phyloP scores from a whole-genome alignment of 2,113 vertebrate species.

The Cairina moschata region DNA sequence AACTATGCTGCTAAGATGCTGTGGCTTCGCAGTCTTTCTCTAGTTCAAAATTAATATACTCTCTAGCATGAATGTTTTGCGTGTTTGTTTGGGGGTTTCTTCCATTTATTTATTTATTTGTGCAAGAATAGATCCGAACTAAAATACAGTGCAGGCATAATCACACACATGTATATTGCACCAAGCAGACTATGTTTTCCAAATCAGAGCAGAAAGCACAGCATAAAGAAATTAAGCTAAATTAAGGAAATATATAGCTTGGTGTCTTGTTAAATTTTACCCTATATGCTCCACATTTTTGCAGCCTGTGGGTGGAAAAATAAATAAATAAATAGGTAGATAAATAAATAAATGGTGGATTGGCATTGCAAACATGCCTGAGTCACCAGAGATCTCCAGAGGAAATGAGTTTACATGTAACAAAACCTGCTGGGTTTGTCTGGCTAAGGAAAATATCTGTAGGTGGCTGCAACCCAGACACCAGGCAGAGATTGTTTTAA shows the following conservation, averaged over 20 bases:
- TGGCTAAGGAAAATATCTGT: background rate
- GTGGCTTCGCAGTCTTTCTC: background rate
- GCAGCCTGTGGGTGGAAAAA: background rate
- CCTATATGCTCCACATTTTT: background rate
- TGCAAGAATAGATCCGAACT: background rate
- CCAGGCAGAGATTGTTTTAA: background rate
- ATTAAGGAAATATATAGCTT: background rate
- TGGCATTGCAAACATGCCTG: background rate
- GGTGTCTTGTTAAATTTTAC: background rate
- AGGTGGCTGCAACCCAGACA: background rate
- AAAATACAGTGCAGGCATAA: background rate
- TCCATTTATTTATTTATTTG: background rate
- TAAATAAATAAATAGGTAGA: too few species aligned
- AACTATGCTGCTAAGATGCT: background rate
- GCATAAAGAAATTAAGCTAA: background rate
- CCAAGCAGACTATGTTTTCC: background rate
- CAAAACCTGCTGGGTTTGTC: background rate
- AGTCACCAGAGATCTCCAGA: background rate
- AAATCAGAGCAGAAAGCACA: background rate
- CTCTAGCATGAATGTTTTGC: background rate
- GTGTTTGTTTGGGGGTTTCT: background rate
- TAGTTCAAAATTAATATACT: background rate
- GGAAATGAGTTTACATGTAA: constrained; percentile 25
- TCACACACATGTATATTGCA: background rate
- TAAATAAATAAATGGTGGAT: background rate